phyloP scores from a whole-genome alignment of 2,797 vertebrate genomes.

The Gorsachius magnificus region DNA sequence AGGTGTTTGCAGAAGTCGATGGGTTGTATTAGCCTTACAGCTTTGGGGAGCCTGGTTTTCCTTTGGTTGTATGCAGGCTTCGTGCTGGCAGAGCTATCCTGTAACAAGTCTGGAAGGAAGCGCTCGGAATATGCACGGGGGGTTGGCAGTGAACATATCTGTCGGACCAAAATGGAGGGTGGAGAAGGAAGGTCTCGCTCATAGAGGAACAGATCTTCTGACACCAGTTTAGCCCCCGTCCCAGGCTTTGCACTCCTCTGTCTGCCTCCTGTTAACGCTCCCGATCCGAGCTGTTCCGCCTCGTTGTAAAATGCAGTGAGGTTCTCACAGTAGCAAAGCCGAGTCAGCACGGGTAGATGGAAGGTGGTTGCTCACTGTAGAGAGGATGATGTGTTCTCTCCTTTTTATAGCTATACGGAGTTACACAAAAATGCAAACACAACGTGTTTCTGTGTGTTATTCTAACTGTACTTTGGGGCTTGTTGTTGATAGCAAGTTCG shows the following conservation, averaged over 20 bases:
- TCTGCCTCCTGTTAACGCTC: background rate
- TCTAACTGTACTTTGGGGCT: background rate
- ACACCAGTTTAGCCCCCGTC: background rate
- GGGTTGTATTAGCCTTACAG: background rate
- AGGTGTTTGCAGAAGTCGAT: background rate
- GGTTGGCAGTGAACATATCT: background rate
- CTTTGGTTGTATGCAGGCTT: background rate
- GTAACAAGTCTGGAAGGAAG: background rate
- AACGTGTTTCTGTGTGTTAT: background rate
- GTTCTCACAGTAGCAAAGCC: background rate
- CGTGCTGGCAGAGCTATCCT: background rate
- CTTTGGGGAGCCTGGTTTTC: background rate
- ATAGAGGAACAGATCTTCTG: background rate
- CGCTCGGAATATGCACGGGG: background rate
- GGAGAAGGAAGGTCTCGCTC: background rate
- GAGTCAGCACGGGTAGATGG: background rate
- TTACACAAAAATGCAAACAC: background rate
- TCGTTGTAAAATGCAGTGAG: background rate
- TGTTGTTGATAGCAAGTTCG: background rate
- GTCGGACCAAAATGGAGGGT: rapidly evolving
- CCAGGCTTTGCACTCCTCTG: background rate
- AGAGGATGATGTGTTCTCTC: background rate
- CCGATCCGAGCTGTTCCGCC: background rate
- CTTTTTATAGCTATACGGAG: background rate
- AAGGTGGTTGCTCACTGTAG: background rate